Base-by-base conservation (phyloP, 2,797 vertebrate genomes). In the Cephalopachus bancanus region DNA sequence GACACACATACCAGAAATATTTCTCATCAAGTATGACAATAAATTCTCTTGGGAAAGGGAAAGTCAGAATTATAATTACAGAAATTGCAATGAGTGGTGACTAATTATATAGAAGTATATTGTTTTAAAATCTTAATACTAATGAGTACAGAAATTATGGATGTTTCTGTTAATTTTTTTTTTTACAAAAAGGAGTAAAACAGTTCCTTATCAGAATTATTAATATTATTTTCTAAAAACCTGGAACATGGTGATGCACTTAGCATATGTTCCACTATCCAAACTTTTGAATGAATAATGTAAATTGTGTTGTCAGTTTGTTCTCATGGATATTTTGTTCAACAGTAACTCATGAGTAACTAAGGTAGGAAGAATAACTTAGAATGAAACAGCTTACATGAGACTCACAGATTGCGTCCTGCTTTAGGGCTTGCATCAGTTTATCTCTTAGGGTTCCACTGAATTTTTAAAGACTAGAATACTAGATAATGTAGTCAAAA, bases 311-410 rank as follows among this genome's bases (percentile, higher is more conserved):
- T 30, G 1, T 65, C 37, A 37, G 5, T 65, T 37, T 89, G 6
- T 83, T 33, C 24, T 93, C 51, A 16, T n/a, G 9, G 10, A 1
- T 1, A 0, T 4, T 86, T 92, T 78, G 1, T 24, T 78, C 15
- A 10, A 7, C 30, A 51, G 12, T 85, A 71, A 51, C 30, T 17
- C 30, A 10, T 30, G 57, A 89, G 7, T 81, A 81, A 59, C 33
- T 49, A 1, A 44, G 16, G 3, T 12, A 9, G 0, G 1, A 1
- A 49, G 0, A 84, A 76, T 0, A 86, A 20, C 0, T 0, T 24
- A 33, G n/a, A 14, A 57, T 44, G 17, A 19, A 71, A 71, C 10
- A 1, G 16, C 53, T 7, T 71, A 53, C 1, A 19, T 49, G 30
- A 5, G 49, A 60, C 44, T 74, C 8, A 30, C 69, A 89, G 64